Evolutionary conservation across 2,113 vertebrate species (phyloP).

Genomic region (Cranoglanis bouderius): DNA sequence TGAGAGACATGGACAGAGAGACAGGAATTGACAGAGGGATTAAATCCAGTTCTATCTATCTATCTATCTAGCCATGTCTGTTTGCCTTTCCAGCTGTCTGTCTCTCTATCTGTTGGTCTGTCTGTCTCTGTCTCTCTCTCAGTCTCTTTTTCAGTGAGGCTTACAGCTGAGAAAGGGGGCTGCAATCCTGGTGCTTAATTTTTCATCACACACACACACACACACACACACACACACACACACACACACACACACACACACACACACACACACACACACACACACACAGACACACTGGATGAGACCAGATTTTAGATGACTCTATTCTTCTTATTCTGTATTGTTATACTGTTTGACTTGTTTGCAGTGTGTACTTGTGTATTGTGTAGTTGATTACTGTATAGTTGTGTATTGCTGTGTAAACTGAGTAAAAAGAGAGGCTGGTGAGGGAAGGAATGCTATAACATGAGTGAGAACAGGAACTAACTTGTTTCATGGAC

Average conservation of each 20-base stretch:
- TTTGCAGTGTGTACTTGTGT: not conserved
- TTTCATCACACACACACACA: not conserved
- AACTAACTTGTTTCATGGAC: not conserved
- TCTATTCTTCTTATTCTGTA: not conserved
- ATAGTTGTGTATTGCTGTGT: too few species aligned
- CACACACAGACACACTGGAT: not conserved
- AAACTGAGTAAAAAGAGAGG: not conserved
- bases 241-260: conserved; percentile 4
- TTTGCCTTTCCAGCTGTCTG: not conserved
- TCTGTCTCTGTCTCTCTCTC: not conserved
- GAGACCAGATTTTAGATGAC: not conserved
- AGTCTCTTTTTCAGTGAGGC: too few species aligned
- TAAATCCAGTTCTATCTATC: not conserved
- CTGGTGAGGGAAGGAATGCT: not conserved
- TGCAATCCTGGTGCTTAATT: not conserved
- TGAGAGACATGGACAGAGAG: not conserved
- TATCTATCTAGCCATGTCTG: too few species aligned
- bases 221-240: too few species aligned
- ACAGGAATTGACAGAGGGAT: not conserved
- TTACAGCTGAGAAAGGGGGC: too few species aligned
- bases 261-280: conserved; percentile 3
- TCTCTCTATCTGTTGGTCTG: not conserved
- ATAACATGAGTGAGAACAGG: not conserved
- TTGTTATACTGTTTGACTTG: not conserved
- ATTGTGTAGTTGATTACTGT: not conserved